Evolutionary conservation across 2,797 vertebrate genomes (phyloP), one percentile per base, ranked within the genome.

Genomic region (Leuciscus waleckii): DNA sequence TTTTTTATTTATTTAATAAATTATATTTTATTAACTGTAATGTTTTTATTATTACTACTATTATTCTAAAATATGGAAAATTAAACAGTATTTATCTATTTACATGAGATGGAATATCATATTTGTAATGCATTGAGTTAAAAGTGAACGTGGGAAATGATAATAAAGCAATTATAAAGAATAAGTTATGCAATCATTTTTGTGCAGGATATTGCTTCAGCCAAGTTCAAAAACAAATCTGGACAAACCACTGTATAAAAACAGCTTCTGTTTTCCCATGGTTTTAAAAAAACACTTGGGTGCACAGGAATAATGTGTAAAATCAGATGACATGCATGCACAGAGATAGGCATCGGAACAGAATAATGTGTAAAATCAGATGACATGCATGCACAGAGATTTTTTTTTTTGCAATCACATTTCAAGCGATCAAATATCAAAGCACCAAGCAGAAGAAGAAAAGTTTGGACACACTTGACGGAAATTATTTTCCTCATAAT

Each of bases 361-460:
- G n/a, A n/a, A n/a, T n/a, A n/a, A n/a, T n/a, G n/a, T n/a, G n/a
- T n/a, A 46, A n/a, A 51, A 21, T 51, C 29, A 46, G 58, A 23
- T 80, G 61, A 67, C 61, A 80, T 32, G 19, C 78, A 79, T 67
- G 61, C 78, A 67, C 26, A 35, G 17, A 49, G 61, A 39, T 7
- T 23, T 23, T 68, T 43, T 41, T 43, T 49, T 46, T 43, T 43
- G 43, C 3, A 46, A 46, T 46, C 13, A 46, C 43, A 46, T 46
- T 46, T 46, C 43, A 46, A 46, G 4, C 46, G 46, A 49, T 49
- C 4, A 16, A 46, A 46, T 16, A 46, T 46, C 13, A 46, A 46
- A 14, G 13, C 43, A 46, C 4, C 46, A 46, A 49, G 46, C 14
- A 49, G 14, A 49, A 49, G 14, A 49, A 46, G 43, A 46, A 46